phyloP scores from a whole-genome alignment of 2,888 invertebrate species.

The Eulithis testata region DNA sequence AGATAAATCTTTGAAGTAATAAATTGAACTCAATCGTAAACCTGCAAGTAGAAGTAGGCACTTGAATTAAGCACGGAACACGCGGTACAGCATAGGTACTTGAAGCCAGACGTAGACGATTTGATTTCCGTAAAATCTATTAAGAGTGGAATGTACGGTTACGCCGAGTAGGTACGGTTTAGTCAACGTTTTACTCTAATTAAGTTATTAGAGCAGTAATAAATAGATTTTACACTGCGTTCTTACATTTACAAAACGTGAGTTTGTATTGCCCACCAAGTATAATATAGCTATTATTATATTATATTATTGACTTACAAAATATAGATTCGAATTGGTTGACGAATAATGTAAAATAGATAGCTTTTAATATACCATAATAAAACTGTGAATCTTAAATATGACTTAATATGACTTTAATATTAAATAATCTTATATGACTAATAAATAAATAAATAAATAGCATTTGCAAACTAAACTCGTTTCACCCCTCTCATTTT shows the following conservation, averaged over 20 bases:
- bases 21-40: constrained; percentile 3
- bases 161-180: not conserved
- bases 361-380: too few relatives aligned
- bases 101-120: constrained; percentile 8
- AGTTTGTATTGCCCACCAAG: not conserved
- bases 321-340: too few relatives aligned
- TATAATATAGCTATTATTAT: too few relatives aligned
- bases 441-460: too few relatives aligned
- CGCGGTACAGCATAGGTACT: not conserved
- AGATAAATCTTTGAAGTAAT: not conserved
- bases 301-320: too few relatives aligned
- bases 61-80: not conserved
- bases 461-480: constrained; percentile 25
- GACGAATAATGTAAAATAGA: too few relatives aligned
- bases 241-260: not conserved
- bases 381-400: too few relatives aligned
- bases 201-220: not conserved
- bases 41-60: not conserved
- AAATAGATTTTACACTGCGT: not conserved
- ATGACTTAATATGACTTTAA: too few relatives aligned
- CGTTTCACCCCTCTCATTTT: constrained; percentile 32
- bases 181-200: constrained; percentile 1
- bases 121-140: constrained; percentile 11
- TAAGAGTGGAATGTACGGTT: not conserved
- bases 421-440: too few relatives aligned